Base-by-base conservation (phyloP, 2,888 invertebrate species). In the Troides aeacus region DNA sequence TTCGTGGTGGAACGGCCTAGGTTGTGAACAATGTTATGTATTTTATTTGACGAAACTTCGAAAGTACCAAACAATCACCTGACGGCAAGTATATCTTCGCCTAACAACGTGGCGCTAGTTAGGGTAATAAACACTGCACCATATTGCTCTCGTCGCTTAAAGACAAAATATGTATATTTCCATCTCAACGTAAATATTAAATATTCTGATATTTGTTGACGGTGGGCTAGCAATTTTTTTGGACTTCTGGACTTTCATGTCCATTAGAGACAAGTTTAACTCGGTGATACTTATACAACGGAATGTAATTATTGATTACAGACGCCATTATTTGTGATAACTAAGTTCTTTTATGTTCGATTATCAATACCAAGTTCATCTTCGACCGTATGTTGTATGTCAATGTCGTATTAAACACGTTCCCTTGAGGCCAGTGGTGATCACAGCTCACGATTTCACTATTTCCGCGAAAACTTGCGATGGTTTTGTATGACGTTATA, bases 341-440 rank as follows among this genome's bases (percentile, higher is more conserved):
- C 46, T 15, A 46, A 15, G 15, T 46, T 46, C 46, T 46, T 46
- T 46, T 15, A 12, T 46, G 46, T 46, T 46, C 12, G 46, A 46
- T 46, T 46, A 46, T 46, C 46, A 46, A 46, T 46, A 46, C 4
- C 15, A 46, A 18, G 57, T 21, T 58, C 57, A 15, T 57, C 39
- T 56, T 56, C 6, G n/a, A 24, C 36, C 21, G 12, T 46, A 64
- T 46, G 58, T 17, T 53, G 65, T 66, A 63, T 66, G 66, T 59
- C 66, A 70, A 70, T 70, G 70, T 64, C 70, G 58, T 39, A 59
- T 59, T 18, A 30, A 66, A 59, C 66, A 70, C 66, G 70, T 17
- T 61, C 61, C 56, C 18, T 58, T 53, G 58, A 70, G 69, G 62
- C 59, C 70, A 62, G 30, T 65, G 62, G 62, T 62, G 66, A 50